Percentiles rank a stretch among this genome's conserved stretches.
phyloP scores from a whole-genome alignment of 2,113 vertebrate species.

The Apodemus speciosus region DNA sequence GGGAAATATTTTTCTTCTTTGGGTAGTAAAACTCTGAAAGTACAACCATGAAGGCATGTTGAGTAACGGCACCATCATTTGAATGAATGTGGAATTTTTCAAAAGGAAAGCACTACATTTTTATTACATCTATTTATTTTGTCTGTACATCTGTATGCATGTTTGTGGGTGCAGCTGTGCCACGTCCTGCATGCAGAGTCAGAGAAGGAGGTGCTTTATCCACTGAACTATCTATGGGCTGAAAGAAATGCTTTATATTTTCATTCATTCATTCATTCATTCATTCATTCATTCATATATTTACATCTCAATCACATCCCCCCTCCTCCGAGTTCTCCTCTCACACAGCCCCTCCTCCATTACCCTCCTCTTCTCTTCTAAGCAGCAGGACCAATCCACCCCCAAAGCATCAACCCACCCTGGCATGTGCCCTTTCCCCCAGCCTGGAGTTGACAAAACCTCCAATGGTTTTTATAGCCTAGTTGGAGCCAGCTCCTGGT shows the following conservation, averaged over 20 bases:
- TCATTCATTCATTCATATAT: no score
- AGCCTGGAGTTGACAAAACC: no score
- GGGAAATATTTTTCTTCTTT: constrained; percentile 30
- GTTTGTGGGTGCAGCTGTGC: background rate
- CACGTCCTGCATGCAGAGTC: background rate
- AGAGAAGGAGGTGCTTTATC: background rate
- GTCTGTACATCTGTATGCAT: background rate
- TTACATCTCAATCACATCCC: no score
- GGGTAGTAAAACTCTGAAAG: background rate
- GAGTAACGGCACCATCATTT: background rate
- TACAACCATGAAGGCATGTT: background rate
- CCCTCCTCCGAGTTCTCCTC: no score
- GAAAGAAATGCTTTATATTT: background rate
- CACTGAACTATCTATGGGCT: background rate
- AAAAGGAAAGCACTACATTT: background rate
- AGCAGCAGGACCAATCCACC: no score
- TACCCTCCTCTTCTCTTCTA: no score
- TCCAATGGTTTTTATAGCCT: no score
- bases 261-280: no score
- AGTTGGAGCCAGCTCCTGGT: no score
- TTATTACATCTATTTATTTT: background rate
- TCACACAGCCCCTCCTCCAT: no score
- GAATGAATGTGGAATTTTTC: background rate
- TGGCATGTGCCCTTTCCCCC: no score
- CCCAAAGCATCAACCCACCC: no score